Evolutionary conservation across 2,113 vertebrate genomes (phyloP).

Genomic region (Nettapus auritus): DNA sequence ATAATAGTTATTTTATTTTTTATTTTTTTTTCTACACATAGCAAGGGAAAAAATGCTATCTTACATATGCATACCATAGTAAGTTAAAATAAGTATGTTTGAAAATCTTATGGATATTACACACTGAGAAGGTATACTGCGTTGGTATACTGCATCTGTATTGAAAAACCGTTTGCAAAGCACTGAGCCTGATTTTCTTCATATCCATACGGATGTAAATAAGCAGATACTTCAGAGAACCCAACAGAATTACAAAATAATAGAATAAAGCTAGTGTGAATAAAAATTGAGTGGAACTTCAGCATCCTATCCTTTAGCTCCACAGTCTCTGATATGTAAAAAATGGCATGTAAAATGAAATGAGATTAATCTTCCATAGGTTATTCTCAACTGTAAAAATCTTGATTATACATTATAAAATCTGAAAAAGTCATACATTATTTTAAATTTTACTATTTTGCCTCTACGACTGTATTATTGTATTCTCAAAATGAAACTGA

Average conservation of each 20-base stretch:
- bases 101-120: not conserved
- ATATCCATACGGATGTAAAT: not conserved
- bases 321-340: not conserved
- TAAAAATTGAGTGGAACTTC: not conserved
- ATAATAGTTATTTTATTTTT: no score
- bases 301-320: not conserved
- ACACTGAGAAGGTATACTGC: not conserved
- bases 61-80: not conserved
- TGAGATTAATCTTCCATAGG: not conserved
- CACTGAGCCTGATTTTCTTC: not conserved
- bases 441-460: not conserved
- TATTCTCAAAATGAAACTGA: not conserved
- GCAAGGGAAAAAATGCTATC: not conserved
- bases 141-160: not conserved
- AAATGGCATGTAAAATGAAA: not conserved
- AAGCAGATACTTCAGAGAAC: not conserved
- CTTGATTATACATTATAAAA: not conserved
- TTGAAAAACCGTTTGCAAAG: not conserved
- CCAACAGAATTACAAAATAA: not conserved
- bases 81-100: not conserved
- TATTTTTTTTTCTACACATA: not conserved
- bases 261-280: not conserved
- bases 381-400: not conserved
- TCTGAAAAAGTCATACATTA: not conserved
- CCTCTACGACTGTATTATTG: not conserved